Base-by-base conservation (phyloP, 1,140 invertebrate species). In the Hormaphis cornu region DNA sequence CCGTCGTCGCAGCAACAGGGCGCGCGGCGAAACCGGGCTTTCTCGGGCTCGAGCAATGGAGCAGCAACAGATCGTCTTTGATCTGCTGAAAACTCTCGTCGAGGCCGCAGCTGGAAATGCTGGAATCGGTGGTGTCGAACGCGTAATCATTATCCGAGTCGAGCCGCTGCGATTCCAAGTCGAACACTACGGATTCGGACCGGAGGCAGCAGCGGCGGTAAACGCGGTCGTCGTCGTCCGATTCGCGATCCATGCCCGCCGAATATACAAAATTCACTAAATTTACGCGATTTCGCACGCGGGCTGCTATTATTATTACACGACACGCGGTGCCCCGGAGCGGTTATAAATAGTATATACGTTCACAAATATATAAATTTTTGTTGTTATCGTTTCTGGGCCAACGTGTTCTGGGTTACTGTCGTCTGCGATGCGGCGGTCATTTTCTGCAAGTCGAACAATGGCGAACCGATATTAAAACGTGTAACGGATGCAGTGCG, bases 331-430 rank as follows among this genome's bases (percentile, higher is more conserved):
- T 20, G 7, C 14, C 22, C 35, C n/a, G 18, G 10, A 46, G 18
- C 16, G 28, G 58, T 44, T 66, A 66, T 48, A 48, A 66, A 66
- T 66, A 66, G 61, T 37, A 58, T 56, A 37, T 35, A 37, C 16
- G n/a, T n/a, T n/a, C n/a, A 48, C n/a, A 46, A 48, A 46, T 33
- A 63, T 28, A 46, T 66, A n/a, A n/a, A n/a, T n/a, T n/a, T n/a
- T n/a, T n/a, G n/a, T 16, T 48, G 22, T 33, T 16, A 24, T 10
- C n/a, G 44, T 12, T 28, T 50, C 61, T 66, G 18, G 44, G 61
- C 44, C 58, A 46, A 61, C 22, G 30, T 48, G 16, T 66, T 50
- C 20, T 66, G 20, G 40, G 61, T 66, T 66, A 48, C 24, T 50
- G 20, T 46, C 26, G 28, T 30, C 40, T 3, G 20, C 37, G 14